Conservation (phyloP, 2,113 vertebrate genomes). For the Gorsachius goisagi region DNA sequence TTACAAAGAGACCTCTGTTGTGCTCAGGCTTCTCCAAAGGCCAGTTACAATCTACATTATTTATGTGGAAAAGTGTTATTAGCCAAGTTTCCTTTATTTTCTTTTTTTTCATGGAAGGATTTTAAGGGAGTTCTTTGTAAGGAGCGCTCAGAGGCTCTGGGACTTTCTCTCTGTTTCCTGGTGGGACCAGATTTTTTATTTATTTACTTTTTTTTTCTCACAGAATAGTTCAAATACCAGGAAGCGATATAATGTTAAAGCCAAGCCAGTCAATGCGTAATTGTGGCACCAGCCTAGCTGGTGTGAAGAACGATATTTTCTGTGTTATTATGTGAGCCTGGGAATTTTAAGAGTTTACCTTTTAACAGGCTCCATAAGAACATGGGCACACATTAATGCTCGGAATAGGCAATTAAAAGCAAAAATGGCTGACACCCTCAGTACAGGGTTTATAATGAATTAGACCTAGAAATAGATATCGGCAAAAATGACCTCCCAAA, state of each 20-base stretch:
- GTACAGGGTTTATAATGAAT: background rate
- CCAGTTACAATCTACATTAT: constrained; percentile 43
- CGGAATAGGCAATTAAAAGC: background rate
- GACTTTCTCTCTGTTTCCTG: constrained; percentile 6
- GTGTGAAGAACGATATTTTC: background rate
- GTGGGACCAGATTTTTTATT: constrained; percentile 1
- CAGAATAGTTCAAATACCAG: constrained; percentile 46
- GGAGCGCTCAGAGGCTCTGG: background rate
- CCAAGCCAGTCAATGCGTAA: constrained; percentile 8
- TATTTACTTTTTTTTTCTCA: background rate
- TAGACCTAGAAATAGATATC: background rate
- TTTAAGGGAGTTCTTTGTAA: constrained; percentile 45
- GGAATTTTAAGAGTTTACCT: constrained; percentile 33
- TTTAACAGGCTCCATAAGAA: constrained; percentile 28
- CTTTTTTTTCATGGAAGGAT: background rate
- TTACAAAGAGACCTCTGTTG: constrained; percentile 50
- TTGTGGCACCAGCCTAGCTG: constrained; percentile 4
- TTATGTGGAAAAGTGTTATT: constrained; percentile 65
- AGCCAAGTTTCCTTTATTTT: constrained; percentile 3
- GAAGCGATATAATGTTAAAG: background rate
- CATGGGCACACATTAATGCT: background rate
- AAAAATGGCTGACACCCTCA: background rate
- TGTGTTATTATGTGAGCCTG: background rate
- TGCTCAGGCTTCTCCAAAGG: constrained; percentile 25
- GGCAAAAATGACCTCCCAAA: background rate